Base-by-base conservation (phyloP, 2,113 vertebrate genomes). In the Carassius auratus region DNA sequence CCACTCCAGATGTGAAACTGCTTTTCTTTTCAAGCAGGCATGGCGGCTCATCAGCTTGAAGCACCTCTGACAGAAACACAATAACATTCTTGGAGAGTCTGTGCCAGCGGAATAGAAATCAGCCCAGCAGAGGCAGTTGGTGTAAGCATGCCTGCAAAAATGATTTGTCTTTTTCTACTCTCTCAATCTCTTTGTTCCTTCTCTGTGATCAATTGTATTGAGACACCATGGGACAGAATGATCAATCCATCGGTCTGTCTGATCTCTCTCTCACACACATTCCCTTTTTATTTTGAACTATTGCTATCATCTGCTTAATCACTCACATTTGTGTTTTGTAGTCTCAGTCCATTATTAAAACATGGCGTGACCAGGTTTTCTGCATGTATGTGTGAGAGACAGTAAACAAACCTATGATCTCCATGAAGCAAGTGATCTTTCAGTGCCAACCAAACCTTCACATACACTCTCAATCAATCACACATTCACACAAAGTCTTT, bases 381-480 rank as follows among this genome's bases (percentile, higher is more conserved):
- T 57, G 55, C 8, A 3, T 57, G 55, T 8, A 3, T 59, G 55
- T 57, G 50, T 4, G 48, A 75, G 59, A 61, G 62, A 64, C 55
- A 68, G 69, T 79, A 30, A 45, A 8, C 30, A 84, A 80, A 81
- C 71, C 77, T n/a, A 83, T 84, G 38, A 83, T 85, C n/a, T 87
- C 23, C 45, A 73, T 50, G 74, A 61, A 81, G 66, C 38, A 36
- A 52, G 26, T 76, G 64, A 76, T 85, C 52, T 71, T 81, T 87
- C 62, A 84, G 69, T 71, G 76, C 62, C 62, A 86, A n/a, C 91
- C 36, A 42, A 87, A 82, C 77, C 88, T 90, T 93, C 91, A 89
- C 86, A 88, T 87, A 66, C 87, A 89, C 1, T 30, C 1, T 30
- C 30, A 92, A 91, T 91, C 86, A 91, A 91, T 87, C 80, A 76